Base-by-base conservation (phyloP, 1,140 invertebrate species). In the Pseudomyrmex sp. region DNA sequence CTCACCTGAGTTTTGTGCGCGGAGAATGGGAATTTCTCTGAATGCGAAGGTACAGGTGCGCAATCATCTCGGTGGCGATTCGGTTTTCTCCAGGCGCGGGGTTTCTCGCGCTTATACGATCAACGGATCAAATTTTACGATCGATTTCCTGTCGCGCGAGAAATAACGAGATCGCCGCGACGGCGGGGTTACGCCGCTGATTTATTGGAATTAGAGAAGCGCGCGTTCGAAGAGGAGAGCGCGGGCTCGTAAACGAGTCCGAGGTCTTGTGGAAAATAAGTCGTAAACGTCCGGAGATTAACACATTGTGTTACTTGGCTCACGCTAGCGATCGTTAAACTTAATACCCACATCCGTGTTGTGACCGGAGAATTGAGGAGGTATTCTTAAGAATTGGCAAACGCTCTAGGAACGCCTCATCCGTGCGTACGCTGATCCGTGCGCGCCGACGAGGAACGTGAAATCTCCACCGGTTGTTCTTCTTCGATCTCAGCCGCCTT, bases 41-140 rank as follows among this genome's bases (percentile, higher is more conserved):
- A 80, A 72, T 80, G 7, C 0, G n/a, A 15, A 15, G 50, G 13
- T 54, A 56, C 70, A 85, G 68, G 10, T 54, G 66, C 52, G 18
- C 69, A 72, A 52, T 73, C 12, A 50, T n/a, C 23, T 56, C 70
- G 84, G 63, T 87, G 69, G 87, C 63, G 20, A 10, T 5, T 61
- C 44, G 15, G 58, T 80, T 75, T 18, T 18, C n/a, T 18, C 63
- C 65, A 65, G 20, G 56, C 59, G 26, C 26, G 26, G 26, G 2
- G 3, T 26, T 26, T 26, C 26, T 73, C 52, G 20, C 18, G 68
- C 72, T 83, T 85, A 58, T 48, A 66, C 46, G 68, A 35, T 70
- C 59, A 18, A 70, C 18, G 80, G 88, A 89, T 90, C 74, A 88
- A 89, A 82, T 90, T 90, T 90, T 89, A 90, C 88, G 80, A 90